These are phyloP conservation scores for Hydrolagus colliei DNA, from an alignment of 2,797 vertebrate species.

Conservation along the genomic window DNA sequence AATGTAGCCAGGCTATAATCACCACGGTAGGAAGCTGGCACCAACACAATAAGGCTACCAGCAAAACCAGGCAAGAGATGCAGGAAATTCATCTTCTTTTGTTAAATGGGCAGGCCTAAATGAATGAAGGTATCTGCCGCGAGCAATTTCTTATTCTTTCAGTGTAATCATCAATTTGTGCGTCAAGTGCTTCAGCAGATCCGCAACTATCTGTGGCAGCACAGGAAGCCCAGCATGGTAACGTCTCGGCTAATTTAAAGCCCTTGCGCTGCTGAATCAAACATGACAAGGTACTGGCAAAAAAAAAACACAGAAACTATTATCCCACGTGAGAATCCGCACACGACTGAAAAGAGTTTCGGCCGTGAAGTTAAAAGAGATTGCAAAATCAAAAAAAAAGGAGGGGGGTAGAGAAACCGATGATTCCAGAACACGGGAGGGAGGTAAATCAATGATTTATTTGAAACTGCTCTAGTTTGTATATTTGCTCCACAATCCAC, in stretches of 20 bases:
- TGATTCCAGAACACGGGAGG: neutral
- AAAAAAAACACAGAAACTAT: conserved; percentile 51
- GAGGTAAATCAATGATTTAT: neutral
- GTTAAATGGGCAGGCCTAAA: conserved; percentile 46
- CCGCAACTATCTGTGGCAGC: conserved; percentile 43
- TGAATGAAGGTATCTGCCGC: conserved; percentile 47
- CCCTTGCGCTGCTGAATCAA: conserved; percentile 56
- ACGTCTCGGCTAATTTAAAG: conserved; percentile 61
- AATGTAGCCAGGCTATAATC: conserved; percentile 48
- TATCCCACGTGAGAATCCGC: conserved; percentile 54
- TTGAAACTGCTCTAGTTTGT: neutral
- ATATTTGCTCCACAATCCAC: neutral
- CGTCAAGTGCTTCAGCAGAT: conserved; percentile 51
- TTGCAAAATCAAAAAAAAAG: conserved; percentile 41
- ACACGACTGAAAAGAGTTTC: conserved; percentile 52
- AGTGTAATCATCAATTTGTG: conserved; percentile 55
- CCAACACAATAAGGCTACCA: conserved; percentile 43
- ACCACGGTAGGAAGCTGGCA: conserved; percentile 46
- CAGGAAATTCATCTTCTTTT: conserved; percentile 43
- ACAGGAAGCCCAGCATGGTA: conserved; percentile 52
- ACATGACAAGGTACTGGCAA: conserved; percentile 55
- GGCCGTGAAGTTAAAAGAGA: conserved; percentile 52
- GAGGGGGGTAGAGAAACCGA: conserved; percentile 31
- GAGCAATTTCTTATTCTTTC: conserved; percentile 52
- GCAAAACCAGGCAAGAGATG: conserved; percentile 42